Percentiles rank a stretch among this genome's conserved stretches.
Evolutionary conservation across 2,113 vertebrate species (phyloP).

Genomic region (Steatornis caripensis): DNA sequence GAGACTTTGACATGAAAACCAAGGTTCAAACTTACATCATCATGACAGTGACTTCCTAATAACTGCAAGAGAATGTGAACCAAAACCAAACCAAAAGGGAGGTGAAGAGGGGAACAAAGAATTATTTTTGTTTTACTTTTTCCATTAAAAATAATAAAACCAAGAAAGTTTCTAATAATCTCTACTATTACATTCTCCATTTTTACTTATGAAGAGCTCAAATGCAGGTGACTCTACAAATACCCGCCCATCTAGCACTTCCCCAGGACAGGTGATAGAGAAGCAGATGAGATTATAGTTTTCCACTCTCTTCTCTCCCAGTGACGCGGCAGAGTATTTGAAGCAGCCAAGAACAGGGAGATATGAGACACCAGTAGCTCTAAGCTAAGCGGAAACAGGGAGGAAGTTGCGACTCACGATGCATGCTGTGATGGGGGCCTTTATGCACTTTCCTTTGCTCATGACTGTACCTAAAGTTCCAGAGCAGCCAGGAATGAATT

Average conservation of each 20-base stretch:
- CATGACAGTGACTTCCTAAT: background rate
- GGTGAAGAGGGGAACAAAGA: background rate
- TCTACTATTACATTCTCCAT: background rate
- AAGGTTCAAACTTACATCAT: background rate
- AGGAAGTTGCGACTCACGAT: background rate
- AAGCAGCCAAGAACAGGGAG: background rate
- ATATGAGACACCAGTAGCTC: background rate
- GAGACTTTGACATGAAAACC: background rate
- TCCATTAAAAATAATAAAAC: background rate
- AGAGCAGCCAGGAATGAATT: background rate
- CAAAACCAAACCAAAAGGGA: background rate
- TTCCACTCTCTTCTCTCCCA: background rate
- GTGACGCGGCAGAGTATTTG: background rate
- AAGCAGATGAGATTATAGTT: background rate
- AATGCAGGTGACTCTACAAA: background rate
- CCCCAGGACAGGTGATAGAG: background rate
- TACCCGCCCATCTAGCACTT: background rate
- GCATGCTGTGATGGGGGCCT: background rate
- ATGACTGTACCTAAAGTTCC: background rate
- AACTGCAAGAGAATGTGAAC: background rate
- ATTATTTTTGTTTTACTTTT: background rate
- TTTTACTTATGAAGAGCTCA: background rate
- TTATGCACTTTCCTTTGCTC: no score
- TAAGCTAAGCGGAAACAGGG: background rate
- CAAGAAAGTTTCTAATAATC: background rate